phyloP scores from a whole-genome alignment of 2,888 invertebrate species.

The Helleia helle region DNA sequence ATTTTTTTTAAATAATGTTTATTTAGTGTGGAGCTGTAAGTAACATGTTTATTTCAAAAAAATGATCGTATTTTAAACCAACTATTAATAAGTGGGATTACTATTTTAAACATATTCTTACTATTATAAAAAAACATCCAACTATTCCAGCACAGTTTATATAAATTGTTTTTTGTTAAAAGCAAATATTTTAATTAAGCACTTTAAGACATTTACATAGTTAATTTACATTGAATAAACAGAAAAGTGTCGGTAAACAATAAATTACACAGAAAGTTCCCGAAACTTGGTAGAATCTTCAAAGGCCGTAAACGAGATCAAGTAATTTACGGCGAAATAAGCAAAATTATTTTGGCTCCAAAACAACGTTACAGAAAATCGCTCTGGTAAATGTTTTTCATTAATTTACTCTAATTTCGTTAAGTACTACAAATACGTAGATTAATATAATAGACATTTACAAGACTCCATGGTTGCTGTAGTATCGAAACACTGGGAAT shows the following conservation, averaged over 20 bases:
- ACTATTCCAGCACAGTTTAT: background rate
- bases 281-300: constrained; percentile 63
- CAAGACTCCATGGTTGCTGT: too few relatives aligned
- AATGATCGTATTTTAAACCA: too few relatives aligned
- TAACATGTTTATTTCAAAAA: too few relatives aligned
- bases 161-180: background rate
- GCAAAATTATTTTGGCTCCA: constrained; percentile 58
- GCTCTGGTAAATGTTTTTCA: constrained; percentile 37
- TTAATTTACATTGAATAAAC: constrained; percentile 50
- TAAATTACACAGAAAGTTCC: constrained; percentile 66
- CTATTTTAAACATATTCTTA: too few relatives aligned
- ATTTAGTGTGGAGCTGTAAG: too few relatives aligned
- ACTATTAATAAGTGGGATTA: too few relatives aligned
- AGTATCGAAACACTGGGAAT: too few relatives aligned
- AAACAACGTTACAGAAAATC: constrained; percentile 43
- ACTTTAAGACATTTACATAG: constrained; percentile 34
- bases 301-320: constrained; percentile 67
- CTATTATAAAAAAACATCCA: too few relatives aligned
- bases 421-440: constrained; percentile 5
- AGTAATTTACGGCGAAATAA: constrained; percentile 67
- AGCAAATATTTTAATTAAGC: constrained; percentile 3
- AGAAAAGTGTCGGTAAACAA: constrained; percentile 61
- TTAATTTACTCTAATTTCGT: constrained; percentile 7
- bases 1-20: too few relatives aligned
- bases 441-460: too few relatives aligned